Conservation (phyloP, 1,140 invertebrate genomes). For the Cyphomyrmex costatus region DNA sequence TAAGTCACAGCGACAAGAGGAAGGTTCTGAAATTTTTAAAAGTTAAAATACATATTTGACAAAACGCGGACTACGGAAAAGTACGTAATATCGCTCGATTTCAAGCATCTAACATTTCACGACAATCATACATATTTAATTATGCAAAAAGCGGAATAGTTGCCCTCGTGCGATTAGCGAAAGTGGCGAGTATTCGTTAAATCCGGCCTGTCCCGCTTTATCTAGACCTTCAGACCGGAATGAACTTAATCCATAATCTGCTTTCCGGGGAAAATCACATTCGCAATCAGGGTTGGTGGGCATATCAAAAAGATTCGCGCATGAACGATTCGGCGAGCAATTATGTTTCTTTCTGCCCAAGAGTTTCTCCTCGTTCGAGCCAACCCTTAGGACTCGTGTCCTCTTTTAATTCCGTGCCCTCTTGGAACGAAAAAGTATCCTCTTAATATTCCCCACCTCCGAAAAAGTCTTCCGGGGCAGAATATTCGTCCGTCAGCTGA, state of each 20-base stretch:
- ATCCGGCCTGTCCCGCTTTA: conserved; percentile 39
- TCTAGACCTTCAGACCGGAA: conserved; percentile 46
- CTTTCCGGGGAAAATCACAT: conserved; percentile 82
- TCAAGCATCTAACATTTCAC: background rate
- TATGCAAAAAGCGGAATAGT: conserved; percentile 24
- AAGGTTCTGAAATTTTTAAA: background rate
- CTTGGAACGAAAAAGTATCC: conserved; percentile 37
- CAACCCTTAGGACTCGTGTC: conserved; percentile 15
- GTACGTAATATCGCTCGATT: background rate
- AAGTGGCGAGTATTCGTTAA: conserved; percentile 48
- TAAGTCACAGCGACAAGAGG: background rate
- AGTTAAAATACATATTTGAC: background rate
- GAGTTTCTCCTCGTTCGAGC: conserved; percentile 53
- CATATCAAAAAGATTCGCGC: conserved; percentile 83
- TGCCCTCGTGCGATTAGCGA: conserved; percentile 58
- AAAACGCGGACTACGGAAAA: background rate
- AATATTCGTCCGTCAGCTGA: conserved; percentile 60
- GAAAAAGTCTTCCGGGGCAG: background rate
- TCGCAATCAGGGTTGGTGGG: conserved; percentile 81
- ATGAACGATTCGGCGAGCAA: conserved; percentile 81
- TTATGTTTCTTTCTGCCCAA: conserved; percentile 74
- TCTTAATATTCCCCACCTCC: conserved; percentile 61
- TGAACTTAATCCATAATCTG: conserved; percentile 82
- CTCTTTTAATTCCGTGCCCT: conserved; percentile 32
- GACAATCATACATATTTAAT: background rate